These are phyloP conservation scores for Pheosia tremula DNA, from an alignment of 2,888 invertebrate genomes.

Conservation along the genomic window DNA sequence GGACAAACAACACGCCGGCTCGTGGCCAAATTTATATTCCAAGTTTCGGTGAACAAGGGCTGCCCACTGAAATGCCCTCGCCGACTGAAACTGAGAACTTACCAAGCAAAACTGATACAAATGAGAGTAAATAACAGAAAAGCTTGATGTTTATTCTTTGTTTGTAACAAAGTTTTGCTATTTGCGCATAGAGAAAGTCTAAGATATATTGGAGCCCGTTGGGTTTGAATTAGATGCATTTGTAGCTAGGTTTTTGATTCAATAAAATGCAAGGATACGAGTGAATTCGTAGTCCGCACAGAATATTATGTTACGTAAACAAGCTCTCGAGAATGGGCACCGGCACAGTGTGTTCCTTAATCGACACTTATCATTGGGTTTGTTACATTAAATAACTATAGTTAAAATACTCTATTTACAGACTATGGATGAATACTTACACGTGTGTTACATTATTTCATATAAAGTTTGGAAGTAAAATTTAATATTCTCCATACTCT, in stretches of 20 bases:
- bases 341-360: conserved; percentile 23
- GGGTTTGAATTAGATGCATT: conserved; percentile 46
- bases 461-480: too few species aligned
- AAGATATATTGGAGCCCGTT: conserved; percentile 29
- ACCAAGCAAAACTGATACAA: conserved; percentile 60
- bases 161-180: conserved; percentile 37
- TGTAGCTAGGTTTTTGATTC: conserved; percentile 57
- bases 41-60: conserved; percentile 62
- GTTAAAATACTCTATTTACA: too few species aligned
- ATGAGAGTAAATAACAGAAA: conserved; percentile 55
- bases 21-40: conserved; percentile 71
- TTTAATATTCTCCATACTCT: too few species aligned
- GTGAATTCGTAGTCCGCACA: conserved; percentile 49
- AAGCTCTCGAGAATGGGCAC: conserved; percentile 47
- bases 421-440: too few species aligned
- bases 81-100: conserved; percentile 56
- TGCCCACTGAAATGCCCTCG: conserved; percentile 54
- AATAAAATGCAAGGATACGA: conserved; percentile 56
- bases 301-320: conserved; percentile 68
- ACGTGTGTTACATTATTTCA: too few species aligned
- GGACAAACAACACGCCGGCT: conserved; percentile 64
- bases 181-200: conserved; percentile 31
- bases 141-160: conserved; percentile 46
- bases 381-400: neutral
- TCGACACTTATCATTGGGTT: conserved; percentile 22